These are phyloP conservation scores for Listronotus oregonensis DNA, from an alignment of 1,140 invertebrate genomes.

Conservation along the genomic window DNA sequence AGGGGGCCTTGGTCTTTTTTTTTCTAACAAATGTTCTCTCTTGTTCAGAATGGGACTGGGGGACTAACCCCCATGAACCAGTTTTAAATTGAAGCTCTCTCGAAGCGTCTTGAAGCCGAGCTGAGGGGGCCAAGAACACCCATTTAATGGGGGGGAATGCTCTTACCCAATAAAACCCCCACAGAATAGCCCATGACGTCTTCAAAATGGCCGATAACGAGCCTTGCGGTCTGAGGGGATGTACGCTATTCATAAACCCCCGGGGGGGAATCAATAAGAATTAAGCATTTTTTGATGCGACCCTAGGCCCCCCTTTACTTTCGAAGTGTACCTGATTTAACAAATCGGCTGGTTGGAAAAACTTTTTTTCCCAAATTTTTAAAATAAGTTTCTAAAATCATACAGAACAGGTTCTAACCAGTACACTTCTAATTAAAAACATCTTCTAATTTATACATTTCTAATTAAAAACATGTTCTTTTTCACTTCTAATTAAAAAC, in stretches of 20 bases:
- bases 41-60: conserved; percentile 39
- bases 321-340: conserved; percentile 83
- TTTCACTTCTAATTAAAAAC: too few species aligned
- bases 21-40: not conserved
- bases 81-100: conserved; percentile 62
- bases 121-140: conserved; percentile 76
- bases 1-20: too few species aligned
- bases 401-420: too few species aligned
- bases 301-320: conserved; percentile 80
- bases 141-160: conserved; percentile 77
- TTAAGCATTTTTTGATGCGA: conserved; percentile 77
- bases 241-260: conserved; percentile 76
- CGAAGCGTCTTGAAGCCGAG: conserved; percentile 73
- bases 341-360: conserved; percentile 82
- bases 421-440: too few species aligned
- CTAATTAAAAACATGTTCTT: too few species aligned
- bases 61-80: conserved; percentile 41
- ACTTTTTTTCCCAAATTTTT: conserved; percentile 81
- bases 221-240: conserved; percentile 80
- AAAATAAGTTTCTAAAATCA: conserved; percentile 67
- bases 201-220: conserved; percentile 80
- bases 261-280: conserved; percentile 68
- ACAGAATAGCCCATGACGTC: conserved; percentile 74
- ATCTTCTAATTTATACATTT: too few species aligned
- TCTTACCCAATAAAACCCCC: conserved; percentile 78